Evolutionary conservation across 1,140 invertebrate genomes (phyloP).

Genomic region (Thaumetopoea pityocampa): DNA sequence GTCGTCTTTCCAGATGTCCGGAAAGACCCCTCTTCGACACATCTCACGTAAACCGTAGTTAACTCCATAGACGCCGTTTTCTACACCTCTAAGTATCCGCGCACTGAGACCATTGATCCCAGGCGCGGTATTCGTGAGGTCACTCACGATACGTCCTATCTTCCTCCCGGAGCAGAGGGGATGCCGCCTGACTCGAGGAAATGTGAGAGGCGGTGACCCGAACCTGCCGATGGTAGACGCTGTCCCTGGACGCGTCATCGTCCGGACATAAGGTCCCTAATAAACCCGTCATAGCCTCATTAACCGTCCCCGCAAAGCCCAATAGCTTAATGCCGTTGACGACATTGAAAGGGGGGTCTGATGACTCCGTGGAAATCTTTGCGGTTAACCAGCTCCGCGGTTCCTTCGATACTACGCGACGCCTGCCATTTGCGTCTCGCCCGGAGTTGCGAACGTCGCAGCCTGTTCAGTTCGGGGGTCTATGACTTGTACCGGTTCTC

Average conservation of each 20-base stretch:
- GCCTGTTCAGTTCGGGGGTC: too few relatives aligned
- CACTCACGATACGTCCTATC: slow-evolving; percentile 12
- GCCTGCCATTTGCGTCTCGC: too few relatives aligned
- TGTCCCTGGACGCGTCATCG: slow-evolving; percentile 15
- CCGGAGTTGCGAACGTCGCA: too few relatives aligned
- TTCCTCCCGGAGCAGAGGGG: background rate
- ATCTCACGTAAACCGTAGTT: slow-evolving; percentile 20
- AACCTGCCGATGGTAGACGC: slow-evolving; percentile 10
- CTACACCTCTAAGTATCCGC: slow-evolving; percentile 22
- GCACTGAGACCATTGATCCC: slow-evolving; percentile 34
- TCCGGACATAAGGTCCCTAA: too few relatives aligned
- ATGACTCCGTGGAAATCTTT: too few relatives aligned
- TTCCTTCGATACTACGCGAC: too few relatives aligned
- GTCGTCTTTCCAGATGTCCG: slow-evolving; percentile 51
- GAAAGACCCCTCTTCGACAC: slow-evolving; percentile 36
- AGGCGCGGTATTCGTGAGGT: slow-evolving; percentile 34
- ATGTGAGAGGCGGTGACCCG: slow-evolving; percentile 5
- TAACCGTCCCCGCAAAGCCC: too few relatives aligned
- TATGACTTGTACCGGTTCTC: too few relatives aligned
- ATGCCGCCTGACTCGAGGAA: slow-evolving; percentile 4
- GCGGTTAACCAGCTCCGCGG: too few relatives aligned
- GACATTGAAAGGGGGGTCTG: too few relatives aligned
- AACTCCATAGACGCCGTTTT: slow-evolving; percentile 6
- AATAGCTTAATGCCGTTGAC: too few relatives aligned
- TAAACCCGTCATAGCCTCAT: slow-evolving; percentile 24